A percentile compares a stretch with the other conserved stretches of the same genome.
phyloP scores from a whole-genome alignment of 2,797 vertebrate species.

The Esox masquinongy region DNA sequence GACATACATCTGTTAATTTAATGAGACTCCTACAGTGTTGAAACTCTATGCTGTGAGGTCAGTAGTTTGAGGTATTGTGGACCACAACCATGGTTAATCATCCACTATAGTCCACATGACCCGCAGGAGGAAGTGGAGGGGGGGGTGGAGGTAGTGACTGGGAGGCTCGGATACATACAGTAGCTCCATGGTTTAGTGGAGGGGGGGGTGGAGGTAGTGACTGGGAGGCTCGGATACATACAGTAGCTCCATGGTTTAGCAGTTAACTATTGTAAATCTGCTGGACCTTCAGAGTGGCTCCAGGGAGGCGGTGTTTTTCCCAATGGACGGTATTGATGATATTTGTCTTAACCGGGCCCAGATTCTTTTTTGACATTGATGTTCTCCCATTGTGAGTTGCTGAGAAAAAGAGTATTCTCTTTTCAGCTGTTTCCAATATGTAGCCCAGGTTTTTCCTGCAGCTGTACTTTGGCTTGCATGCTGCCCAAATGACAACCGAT shows the following conservation, averaged over 20 bases:
- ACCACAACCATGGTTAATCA: conserved; percentile 36
- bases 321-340: no score
- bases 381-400: no score
- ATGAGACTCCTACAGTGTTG: not conserved
- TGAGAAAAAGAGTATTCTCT: no score
- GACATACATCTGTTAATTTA: no score
- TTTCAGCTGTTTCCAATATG: no score
- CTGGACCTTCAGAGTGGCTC: not conserved
- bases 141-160: not conserved
- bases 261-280: conserved; percentile 9
- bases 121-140: not conserved
- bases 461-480: no score
- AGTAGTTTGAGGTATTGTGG: conserved; percentile 8
- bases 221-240: conserved; percentile 9
- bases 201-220: not conserved
- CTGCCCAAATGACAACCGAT: no score
- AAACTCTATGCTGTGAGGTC: conserved; percentile 16
- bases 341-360: no score
- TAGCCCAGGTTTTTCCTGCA: no score
- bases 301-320: no score
- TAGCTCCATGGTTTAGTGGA: not conserved
- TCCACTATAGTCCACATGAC: conserved; percentile 17
- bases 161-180: conserved; percentile 10
- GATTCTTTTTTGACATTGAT: no score
- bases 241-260: not conserved